Evolutionary conservation across 2,113 vertebrate genomes (phyloP), one percentile per base, ranked within the genome.

Genomic region (Anarrhichthys ocellatus): DNA sequence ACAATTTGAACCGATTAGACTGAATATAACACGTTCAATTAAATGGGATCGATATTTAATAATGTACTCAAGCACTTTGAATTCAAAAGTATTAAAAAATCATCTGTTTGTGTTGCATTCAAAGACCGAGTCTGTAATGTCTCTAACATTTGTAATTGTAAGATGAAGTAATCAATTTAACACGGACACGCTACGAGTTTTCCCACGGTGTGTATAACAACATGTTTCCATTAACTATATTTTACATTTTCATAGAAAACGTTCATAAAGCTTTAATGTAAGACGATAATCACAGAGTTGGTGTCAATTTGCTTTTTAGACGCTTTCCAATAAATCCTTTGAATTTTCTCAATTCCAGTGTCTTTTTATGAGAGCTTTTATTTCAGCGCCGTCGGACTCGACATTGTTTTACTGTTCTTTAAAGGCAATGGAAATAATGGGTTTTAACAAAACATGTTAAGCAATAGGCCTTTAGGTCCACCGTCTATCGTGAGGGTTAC

Each of bases 21-120:
- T 77, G 44, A 81, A 70, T 36, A 22, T 8, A 48, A n/a, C 75
- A 73, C n/a, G 32, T 40, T 86, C 3, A 36, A 61, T 76, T 78
- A n/a, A 58, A 13, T 4, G 22, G 56, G 48, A 46, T 54, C 56
- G 0, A 72, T 85, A 81, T 89, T 88, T 89, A 82, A 83, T 80
- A 76, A 62, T 62, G 22, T 6, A 75, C 82, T 89, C 4, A 89
- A 91, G 92, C 93, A 94, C 92, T 93, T 93, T 92, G 86, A 91
- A 83, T 81, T 78, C 9, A 86, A 79, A 88, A 82, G 65, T 89
- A 87, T 90, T 87, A 77, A 42, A 48, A 69, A 52, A 68, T 9
- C 54, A 65, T 77, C 27, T 0, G 40, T 78, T 69, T 72, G 38
- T 80, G 77, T 84, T 81, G 73, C 70, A 54, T 73, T 86, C 42